Evolutionary conservation across 1,140 invertebrate genomes (phyloP), one percentile per base, ranked within the genome.

Genomic region (Trissolcus basalis): DNA sequence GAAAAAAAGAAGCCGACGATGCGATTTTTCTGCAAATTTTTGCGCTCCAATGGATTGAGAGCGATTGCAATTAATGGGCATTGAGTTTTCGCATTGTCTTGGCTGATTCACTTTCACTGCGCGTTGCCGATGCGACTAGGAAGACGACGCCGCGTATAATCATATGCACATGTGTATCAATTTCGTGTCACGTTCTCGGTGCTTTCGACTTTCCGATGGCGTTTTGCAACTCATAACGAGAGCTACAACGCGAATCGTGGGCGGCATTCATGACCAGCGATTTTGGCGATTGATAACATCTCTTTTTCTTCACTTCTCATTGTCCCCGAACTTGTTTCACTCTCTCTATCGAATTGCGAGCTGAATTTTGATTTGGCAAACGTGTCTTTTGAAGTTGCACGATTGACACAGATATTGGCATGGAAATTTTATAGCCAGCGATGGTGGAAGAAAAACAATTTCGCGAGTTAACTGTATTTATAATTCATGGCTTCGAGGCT

Each of bases 51-150:
- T 69, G 56, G 65, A 69, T 67, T 43, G 54, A 67, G 53, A 65
- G 61, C 67, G 61, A 58, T 63, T 44, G 55, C 67, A 60, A 76
- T 76, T 76, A 67, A 68, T 68, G 51, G 74, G 60, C 59, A 58
- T 78, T 82, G 60, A 76, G 81, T 82, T 83, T 82, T 79, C 79
- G 61, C 80, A n/a, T 78, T 60, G 10, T 12, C 65, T 73, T 63
- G 61, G 49, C 71, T 71, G 65, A 69, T 84, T 82, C 72, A 80
- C 85, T 86, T 85, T 86, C 85, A 83, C 85, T 80, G 6, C 1
- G 19, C 19, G 19, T 48, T 56, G 70, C 72, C 33, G 70, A 78
- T 69, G 61, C 77, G 75, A 83, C 75, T 74, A 83, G 81, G 83
- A 83, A 83, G 81, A 82, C 71, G 80, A 81, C 63, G 71, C 75